phyloP scores from a whole-genome alignment of 2,113 vertebrate genomes.

The Mobula hypostoma region DNA sequence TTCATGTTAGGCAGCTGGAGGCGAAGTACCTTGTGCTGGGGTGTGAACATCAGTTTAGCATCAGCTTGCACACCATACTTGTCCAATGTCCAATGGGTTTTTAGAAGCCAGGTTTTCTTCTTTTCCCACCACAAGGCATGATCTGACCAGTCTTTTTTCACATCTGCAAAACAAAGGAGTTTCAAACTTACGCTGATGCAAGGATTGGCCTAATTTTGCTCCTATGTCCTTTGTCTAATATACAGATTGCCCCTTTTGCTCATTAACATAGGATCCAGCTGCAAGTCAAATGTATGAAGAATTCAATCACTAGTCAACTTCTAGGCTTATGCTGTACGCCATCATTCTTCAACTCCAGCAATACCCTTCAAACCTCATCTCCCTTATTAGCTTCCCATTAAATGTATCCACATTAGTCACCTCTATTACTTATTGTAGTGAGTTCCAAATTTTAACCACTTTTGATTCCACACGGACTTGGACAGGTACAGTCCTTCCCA shows the following conservation, averaged over 20 bases:
- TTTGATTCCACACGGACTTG: no score
- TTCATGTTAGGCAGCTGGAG: conserved; percentile 98
- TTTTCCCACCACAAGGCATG: conserved; percentile 98
- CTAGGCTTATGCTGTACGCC: not conserved
- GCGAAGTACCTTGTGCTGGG: conserved; percentile 92
- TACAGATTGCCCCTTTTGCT: not conserved
- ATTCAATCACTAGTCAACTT: not conserved
- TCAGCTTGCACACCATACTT: conserved; percentile 97
- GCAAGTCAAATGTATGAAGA: not conserved
- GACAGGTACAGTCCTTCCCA: no score
- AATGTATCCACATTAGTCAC: no score
- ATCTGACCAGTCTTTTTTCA: conserved; percentile 98
- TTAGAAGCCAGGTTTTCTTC: conserved; percentile 95
- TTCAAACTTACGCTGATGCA: not conserved
- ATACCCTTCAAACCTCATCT: not conserved
- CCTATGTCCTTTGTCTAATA: not conserved
- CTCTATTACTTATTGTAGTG: no score
- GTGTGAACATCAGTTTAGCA: conserved; percentile 90
- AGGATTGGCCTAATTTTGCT: no score
- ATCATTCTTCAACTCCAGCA: not conserved
- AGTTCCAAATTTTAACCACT: no score
- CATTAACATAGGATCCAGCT: not conserved
- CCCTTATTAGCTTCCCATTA: not conserved
- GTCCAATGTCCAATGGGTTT: conserved; percentile 97
- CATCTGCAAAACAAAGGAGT: conserved; percentile 59